phyloP scores from a whole-genome alignment of 2,797 vertebrate genomes.

The Mergus octosetaceus region DNA sequence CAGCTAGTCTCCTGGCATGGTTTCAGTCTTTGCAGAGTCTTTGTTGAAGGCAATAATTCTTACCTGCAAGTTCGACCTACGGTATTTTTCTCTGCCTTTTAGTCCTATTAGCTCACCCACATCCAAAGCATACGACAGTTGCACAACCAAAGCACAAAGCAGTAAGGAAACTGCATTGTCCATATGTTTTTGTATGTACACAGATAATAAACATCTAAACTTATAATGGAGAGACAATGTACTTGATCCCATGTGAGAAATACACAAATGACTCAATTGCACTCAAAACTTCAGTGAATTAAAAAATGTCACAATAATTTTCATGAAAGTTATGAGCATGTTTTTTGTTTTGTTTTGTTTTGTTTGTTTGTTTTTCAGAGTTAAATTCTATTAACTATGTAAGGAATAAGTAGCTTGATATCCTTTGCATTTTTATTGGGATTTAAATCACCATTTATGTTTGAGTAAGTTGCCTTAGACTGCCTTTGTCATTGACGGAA shows the following conservation, averaged over 20 bases:
- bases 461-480: neutral
- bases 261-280: neutral
- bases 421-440: neutral
- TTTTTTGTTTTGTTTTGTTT: neutral
- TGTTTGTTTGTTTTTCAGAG: neutral
- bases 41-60: neutral
- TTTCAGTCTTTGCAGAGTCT: neutral
- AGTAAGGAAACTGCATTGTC: neutral
- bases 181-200: accelerated
- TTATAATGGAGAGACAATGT: neutral
- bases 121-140: neutral
- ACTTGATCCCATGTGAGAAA: neutral
- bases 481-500: neutral
- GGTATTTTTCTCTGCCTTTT: neutral
- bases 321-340: neutral
- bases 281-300: neutral
- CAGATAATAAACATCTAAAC: neutral
- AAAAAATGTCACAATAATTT: neutral
- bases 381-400: neutral
- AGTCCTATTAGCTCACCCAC: neutral
- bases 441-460: neutral
- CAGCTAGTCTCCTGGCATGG: neutral
- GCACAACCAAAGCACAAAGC: neutral
- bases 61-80: neutral
- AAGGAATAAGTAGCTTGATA: neutral